These are phyloP conservation scores for Zaprionus vittiger DNA, from an alignment of 1,140 invertebrate genomes.

Conservation along the genomic window DNA sequence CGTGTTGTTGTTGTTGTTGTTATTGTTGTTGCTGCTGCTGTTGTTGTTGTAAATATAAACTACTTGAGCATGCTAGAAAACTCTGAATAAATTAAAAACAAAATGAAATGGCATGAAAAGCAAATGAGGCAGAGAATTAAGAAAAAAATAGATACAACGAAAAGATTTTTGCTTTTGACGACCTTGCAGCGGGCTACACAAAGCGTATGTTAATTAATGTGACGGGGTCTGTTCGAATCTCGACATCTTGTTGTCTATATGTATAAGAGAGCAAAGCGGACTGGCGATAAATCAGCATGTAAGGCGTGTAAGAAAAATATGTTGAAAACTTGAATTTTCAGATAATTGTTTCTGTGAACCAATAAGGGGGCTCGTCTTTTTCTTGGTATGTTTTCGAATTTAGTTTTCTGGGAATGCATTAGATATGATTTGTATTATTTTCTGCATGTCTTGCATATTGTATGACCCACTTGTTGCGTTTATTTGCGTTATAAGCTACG, in stretches of 20 bases:
- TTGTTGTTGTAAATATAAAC: conserved; percentile 60
- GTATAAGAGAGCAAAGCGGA: conserved; percentile 33
- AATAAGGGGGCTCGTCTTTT: conserved; percentile 13
- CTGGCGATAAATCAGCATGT: conserved; percentile 49
- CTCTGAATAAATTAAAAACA: conserved; percentile 69
- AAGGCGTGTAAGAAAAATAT: conserved; percentile 25
- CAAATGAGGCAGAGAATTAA: conserved; percentile 63
- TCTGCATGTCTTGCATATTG: background rate
- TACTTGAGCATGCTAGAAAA: conserved; percentile 64
- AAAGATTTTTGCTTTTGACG: conserved; percentile 25
- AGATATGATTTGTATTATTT: background rate
- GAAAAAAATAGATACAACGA: conserved; percentile 28
- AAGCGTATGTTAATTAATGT: conserved; percentile 47
- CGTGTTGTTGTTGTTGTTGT: conserved; percentile 57
- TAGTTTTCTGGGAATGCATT: background rate
- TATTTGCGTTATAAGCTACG: conserved; percentile 42
- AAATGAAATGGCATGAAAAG: conserved; percentile 49
- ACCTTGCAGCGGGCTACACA: conserved; percentile 38
- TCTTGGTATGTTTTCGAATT: background rate
- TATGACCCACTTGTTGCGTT: background rate
- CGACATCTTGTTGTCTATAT: conserved; percentile 13
- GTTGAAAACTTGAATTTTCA: conserved; percentile 12
- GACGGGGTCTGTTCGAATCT: conserved; percentile 32
- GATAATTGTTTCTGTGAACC: conserved; percentile 2
- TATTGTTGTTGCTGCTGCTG: conserved; percentile 39